Evolutionary conservation across 1,140 invertebrate genomes (phyloP).

Genomic region (Caenorhabditis tropicalis): DNA sequence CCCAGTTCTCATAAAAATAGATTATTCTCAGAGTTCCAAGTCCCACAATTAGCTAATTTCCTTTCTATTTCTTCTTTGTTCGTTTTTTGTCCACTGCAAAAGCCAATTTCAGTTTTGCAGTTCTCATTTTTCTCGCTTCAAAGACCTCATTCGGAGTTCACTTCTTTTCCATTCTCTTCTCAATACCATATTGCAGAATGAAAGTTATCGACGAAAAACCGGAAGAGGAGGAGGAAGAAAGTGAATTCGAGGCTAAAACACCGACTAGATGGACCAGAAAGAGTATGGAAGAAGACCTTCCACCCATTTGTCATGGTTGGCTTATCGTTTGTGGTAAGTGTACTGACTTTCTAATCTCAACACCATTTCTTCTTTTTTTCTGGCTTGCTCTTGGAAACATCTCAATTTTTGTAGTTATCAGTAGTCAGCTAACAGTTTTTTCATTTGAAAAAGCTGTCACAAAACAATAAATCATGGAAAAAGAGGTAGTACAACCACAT

Average conservation of each 20-base stretch:
- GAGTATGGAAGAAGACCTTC: background rate
- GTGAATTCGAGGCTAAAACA: slow-evolving; percentile 6
- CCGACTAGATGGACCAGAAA: background rate
- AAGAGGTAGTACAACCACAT: background rate
- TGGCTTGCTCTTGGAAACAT: background rate
- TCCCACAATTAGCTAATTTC: background rate
- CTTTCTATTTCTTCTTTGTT: background rate
- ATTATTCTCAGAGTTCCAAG: background rate
- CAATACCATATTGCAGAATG: slow-evolving; percentile 3
- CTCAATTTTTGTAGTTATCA: background rate
- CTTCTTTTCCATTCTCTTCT: background rate
- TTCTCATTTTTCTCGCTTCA: background rate
- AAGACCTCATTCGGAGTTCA: background rate
- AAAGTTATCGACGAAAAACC: slow-evolving; percentile 22
- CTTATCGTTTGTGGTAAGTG: slow-evolving; percentile 42
- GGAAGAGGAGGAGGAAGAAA: background rate
- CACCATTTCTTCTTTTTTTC: background rate
- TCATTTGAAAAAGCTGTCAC: background rate
- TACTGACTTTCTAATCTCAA: background rate
- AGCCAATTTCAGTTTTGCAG: background rate
- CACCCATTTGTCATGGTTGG: slow-evolving; percentile 41
- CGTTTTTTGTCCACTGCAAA: background rate
- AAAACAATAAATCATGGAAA: background rate
- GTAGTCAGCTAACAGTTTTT: background rate
- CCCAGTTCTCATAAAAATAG: no score